Evolutionary conservation across 1,140 invertebrate species (phyloP).

Genomic region (Zaprionus capensis): DNA sequence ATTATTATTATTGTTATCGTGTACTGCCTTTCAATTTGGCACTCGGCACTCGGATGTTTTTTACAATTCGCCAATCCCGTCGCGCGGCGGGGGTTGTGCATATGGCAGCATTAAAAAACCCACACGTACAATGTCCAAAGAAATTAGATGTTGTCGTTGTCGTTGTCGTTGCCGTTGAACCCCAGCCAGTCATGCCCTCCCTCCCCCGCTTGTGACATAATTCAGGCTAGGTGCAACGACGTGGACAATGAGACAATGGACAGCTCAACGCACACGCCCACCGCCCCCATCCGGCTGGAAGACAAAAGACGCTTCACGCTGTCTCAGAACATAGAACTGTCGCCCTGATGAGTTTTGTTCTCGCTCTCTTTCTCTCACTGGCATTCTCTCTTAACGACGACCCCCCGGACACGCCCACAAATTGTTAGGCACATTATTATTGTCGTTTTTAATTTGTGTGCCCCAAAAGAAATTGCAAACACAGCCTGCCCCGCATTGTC

Average conservation of each 20-base stretch:
- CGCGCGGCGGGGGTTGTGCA: conserved; percentile 73
- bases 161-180: conserved; percentile 18
- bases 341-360: conserved; percentile 71
- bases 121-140: conserved; percentile 80
- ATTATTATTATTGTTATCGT: conserved; percentile 57
- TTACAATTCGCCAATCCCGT: conserved; percentile 61
- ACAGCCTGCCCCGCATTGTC: conserved; percentile 61
- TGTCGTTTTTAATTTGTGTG: conserved; percentile 80
- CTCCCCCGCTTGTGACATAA: conserved; percentile 69
- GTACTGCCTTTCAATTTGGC: conserved; percentile 45
- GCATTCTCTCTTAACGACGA: not conserved
- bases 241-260: conserved; percentile 74
- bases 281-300: conserved; percentile 30
- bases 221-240: conserved; percentile 73
- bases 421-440: conserved; percentile 72
- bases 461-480: conserved; percentile 61
- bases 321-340: conserved; percentile 41
- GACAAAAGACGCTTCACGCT: conserved; percentile 62
- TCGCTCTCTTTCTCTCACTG: not conserved
- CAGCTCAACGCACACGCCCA: conserved; percentile 56
- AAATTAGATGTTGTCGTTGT: conserved; percentile 71
- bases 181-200: not conserved
- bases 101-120: conserved; percentile 84
- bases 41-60: conserved; percentile 44
- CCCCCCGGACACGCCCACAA: conserved; percentile 62